Evolutionary conservation across 2,888 invertebrate genomes (phyloP).

Genomic region (Drosophila sordidapex): DNA sequence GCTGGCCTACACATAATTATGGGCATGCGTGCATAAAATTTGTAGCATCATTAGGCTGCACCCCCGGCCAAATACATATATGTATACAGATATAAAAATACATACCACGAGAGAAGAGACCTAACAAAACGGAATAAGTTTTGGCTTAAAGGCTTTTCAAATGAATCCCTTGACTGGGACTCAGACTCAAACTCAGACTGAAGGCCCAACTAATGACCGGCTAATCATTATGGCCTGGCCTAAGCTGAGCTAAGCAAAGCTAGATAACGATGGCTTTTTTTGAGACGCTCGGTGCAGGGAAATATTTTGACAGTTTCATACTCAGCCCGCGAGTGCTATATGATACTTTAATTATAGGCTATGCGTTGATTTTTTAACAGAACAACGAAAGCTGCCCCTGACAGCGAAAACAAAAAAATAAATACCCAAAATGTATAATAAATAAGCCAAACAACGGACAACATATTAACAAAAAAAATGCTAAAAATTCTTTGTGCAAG

Average conservation of each 20-base stretch:
- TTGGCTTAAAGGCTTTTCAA: slow-evolving; percentile 79
- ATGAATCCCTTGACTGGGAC: slow-evolving; percentile 65
- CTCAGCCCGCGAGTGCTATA: slow-evolving; percentile 77
- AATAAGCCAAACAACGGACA: slow-evolving; percentile 64
- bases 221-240: slow-evolving; percentile 71
- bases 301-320: slow-evolving; percentile 80
- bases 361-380: slow-evolving; percentile 68
- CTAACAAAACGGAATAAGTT: slow-evolving; percentile 64
- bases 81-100: slow-evolving; percentile 14
- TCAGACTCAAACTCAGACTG: slow-evolving; percentile 40
- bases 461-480: slow-evolving; percentile 33
- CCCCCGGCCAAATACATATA: slow-evolving; percentile 69
- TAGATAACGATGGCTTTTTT: slow-evolving; percentile 67
- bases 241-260: slow-evolving; percentile 55
- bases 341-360: slow-evolving; percentile 79
- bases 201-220: slow-evolving; percentile 71
- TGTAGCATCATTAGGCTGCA: slow-evolving; percentile 77
- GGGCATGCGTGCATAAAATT: slow-evolving; percentile 74
- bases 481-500: slow-evolving; percentile 62
- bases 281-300: slow-evolving; percentile 47
- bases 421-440: slow-evolving; percentile 58
- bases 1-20: slow-evolving; percentile 51
- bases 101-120: slow-evolving; percentile 36
- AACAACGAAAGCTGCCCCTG: slow-evolving; percentile 51
- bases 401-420: slow-evolving; percentile 27